These are phyloP conservation scores for Papilio gigon DNA, from an alignment of 2,888 invertebrate genomes.

Conservation along the genomic window DNA sequence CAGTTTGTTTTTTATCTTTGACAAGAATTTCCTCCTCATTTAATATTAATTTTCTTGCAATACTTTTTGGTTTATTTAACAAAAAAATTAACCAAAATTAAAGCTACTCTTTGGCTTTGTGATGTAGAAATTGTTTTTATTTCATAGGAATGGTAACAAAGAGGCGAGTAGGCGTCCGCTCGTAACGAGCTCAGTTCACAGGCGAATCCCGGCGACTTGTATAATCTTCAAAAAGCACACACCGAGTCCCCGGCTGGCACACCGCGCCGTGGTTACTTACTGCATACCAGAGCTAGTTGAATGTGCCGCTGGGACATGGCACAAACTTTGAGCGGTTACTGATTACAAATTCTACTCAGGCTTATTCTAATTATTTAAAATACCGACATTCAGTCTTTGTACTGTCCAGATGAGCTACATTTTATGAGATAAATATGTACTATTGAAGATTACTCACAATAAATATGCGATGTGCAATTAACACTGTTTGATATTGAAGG, in stretches of 20 bases:
- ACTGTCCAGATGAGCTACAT: no score
- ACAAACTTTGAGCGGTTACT: constrained; percentile 14
- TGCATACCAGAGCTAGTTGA: constrained; percentile 52
- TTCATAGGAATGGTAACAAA: background rate
- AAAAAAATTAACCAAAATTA: no score
- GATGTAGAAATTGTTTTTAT: constrained; percentile 13
- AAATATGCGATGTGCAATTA: background rate
- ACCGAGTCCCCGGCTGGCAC: constrained; percentile 44
- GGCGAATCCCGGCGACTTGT: constrained; percentile 44
- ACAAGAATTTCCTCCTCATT: no score
- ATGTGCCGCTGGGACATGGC: constrained; percentile 30
- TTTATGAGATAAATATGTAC: no score
- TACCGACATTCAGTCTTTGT: background rate
- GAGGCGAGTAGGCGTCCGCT: background rate
- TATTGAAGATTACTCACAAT: background rate
- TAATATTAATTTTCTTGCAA: no score
- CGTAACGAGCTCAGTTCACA: constrained; percentile 44
- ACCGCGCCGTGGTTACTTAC: constrained; percentile 50
- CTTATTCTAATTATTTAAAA: background rate
- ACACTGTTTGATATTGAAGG: no score
- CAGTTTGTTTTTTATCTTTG: no score
- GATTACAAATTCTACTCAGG: background rate
- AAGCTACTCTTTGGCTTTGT: no score
- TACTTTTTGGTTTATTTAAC: no score
- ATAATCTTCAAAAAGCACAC: constrained; percentile 43